Conservation (phyloP, 1,140 invertebrate genomes). For the Aleiodes sp. region DNA sequence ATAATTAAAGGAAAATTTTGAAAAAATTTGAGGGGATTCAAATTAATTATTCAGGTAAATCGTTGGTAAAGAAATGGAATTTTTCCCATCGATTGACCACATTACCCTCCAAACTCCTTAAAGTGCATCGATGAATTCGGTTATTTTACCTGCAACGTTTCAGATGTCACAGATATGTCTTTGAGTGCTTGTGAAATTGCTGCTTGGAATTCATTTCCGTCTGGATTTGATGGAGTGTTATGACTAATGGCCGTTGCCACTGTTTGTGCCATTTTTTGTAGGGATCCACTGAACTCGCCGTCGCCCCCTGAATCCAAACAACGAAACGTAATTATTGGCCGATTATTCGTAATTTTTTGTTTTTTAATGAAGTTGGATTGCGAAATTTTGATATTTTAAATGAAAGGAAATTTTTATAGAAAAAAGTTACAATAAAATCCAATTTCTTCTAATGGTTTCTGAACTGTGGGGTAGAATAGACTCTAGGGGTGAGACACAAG, state of each 20-base stretch:
- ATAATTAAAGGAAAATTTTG: too few species aligned
- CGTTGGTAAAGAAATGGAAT: slow-evolving; percentile 1
- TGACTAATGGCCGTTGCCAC: slow-evolving; percentile 45
- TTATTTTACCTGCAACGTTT: slow-evolving; percentile 57
- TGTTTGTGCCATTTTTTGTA: slow-evolving; percentile 62
- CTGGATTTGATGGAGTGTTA: slow-evolving; percentile 37
- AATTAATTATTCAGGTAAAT: background rate
- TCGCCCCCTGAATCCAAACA: slow-evolving; percentile 24
- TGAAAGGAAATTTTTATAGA: too few species aligned
- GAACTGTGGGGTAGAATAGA: too few species aligned
- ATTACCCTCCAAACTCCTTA: too few species aligned
- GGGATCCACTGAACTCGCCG: slow-evolving; percentile 44
- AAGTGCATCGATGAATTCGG: too few species aligned
- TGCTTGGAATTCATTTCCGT: slow-evolving; percentile 54
- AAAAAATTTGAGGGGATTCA: too few species aligned
- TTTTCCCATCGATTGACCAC: too few species aligned
- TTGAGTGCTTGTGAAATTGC: slow-evolving; percentile 64
- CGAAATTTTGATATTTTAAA: background rate
- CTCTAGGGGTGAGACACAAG: too few species aligned
- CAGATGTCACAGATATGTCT: slow-evolving; percentile 58
- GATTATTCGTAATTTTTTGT: background rate
- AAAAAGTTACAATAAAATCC: too few species aligned
- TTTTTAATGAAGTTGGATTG: background rate
- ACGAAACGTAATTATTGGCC: background rate
- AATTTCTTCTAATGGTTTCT: too few species aligned